phyloP scores from a whole-genome alignment of 2,888 invertebrate species.

The Perizoma affinitatum region DNA sequence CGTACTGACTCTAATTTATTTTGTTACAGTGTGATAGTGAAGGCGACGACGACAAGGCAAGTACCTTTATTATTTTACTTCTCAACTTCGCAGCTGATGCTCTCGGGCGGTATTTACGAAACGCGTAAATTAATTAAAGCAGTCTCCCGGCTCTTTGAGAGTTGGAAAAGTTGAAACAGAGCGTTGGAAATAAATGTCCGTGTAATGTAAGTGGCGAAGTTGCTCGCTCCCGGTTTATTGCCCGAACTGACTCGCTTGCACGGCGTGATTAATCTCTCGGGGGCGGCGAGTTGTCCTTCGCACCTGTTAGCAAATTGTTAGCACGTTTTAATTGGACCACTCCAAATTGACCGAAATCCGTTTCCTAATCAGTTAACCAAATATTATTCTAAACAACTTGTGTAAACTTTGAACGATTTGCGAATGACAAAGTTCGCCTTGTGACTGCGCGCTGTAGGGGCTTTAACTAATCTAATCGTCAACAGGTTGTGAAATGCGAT shows the following conservation, averaged over 20 bases:
- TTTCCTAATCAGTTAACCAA: slow-evolving; percentile 34
- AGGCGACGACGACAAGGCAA: slow-evolving; percentile 96
- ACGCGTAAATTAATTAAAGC: slow-evolving; percentile 74
- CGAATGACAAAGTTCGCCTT: slow-evolving; percentile 53
- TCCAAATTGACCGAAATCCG: slow-evolving; percentile 36
- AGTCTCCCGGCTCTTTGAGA: slow-evolving; percentile 61
- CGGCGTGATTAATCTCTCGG: slow-evolving; percentile 71
- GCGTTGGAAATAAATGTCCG: slow-evolving; percentile 77
- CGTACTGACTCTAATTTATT: slow-evolving; percentile 56
- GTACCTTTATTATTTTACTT: slow-evolving; percentile 62
- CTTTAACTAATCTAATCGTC: slow-evolving; percentile 76
- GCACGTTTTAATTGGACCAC: slow-evolving; percentile 46
- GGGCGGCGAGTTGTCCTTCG: slow-evolving; percentile 48
- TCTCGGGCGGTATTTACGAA: slow-evolving; percentile 60
- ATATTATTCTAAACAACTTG: slow-evolving; percentile 40
- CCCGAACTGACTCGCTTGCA: slow-evolving; percentile 59
- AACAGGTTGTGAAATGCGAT: slow-evolving; percentile 80
- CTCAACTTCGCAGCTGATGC: slow-evolving; percentile 46
- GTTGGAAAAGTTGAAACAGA: slow-evolving; percentile 74
- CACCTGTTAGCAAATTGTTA: slow-evolving; percentile 54
- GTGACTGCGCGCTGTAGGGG: slow-evolving; percentile 59
- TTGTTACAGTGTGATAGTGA: slow-evolving; percentile 96
- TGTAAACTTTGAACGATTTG: slow-evolving; percentile 26
- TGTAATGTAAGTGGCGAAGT: slow-evolving; percentile 80
- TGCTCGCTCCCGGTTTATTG: slow-evolving; percentile 75